Evolutionary conservation across 1,140 invertebrate genomes (phyloP).

Genomic region (Procambarus clarkii): DNA sequence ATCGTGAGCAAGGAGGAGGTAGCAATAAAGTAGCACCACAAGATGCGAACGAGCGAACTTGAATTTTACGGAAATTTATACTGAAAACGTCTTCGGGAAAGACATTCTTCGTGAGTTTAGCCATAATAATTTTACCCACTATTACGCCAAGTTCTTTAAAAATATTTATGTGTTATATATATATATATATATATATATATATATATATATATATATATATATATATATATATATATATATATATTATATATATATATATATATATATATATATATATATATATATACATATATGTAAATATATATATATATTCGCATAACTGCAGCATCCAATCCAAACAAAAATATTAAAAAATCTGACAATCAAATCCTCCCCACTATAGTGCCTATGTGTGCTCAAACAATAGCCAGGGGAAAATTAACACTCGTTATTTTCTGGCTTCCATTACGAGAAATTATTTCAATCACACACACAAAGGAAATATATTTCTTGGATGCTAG

Average conservation of each 20-base stretch:
- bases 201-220: too few species aligned
- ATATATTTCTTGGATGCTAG: not conserved
- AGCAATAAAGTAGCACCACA: not conserved
- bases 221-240: too few species aligned
- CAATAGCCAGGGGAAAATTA: not conserved
- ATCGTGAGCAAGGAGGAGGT: not conserved
- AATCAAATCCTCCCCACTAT: too few species aligned
- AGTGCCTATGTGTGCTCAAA: not conserved
- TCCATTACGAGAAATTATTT: constrained; percentile 6
- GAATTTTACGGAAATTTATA: not conserved
- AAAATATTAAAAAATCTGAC: too few species aligned
- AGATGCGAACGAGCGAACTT: not conserved
- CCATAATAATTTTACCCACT: not conserved
- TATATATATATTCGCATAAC: too few species aligned
- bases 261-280: too few species aligned
- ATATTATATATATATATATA: too few species aligned
- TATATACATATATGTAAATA: too few species aligned
- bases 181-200: too few species aligned
- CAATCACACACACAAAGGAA: not conserved
- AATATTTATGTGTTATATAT: too few species aligned
- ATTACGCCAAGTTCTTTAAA: not conserved
- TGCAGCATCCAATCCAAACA: too few species aligned
- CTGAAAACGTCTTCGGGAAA: not conserved
- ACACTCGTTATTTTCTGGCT: not conserved
- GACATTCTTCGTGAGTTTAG: not conserved